Evolutionary conservation across 2,888 invertebrate species (phyloP).

Genomic region (Epicampocera succincta): DNA sequence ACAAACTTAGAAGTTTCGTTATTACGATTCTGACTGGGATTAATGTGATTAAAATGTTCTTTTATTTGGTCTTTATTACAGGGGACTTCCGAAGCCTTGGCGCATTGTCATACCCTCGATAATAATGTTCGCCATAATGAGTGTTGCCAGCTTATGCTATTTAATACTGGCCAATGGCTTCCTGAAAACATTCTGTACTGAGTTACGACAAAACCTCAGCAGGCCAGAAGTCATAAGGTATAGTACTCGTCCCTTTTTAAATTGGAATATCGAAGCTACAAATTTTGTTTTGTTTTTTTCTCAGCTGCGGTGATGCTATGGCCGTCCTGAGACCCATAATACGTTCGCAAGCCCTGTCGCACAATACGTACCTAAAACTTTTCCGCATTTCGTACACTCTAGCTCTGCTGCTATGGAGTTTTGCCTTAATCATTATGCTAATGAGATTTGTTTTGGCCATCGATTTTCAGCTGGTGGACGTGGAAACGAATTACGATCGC

Average conservation of each 20-base stretch:
- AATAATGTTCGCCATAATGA: constrained; percentile 76
- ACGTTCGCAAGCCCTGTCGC: constrained; percentile 74
- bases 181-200: constrained; percentile 74
- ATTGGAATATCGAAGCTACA: not conserved
- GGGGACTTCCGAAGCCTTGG: constrained; percentile 80
- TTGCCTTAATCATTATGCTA: constrained; percentile 77
- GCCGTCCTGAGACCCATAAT: constrained; percentile 76
- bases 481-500: constrained; percentile 74
- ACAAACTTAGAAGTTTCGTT: too few species aligned
- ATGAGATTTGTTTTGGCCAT: constrained; percentile 76
- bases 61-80: constrained; percentile 54
- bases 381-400: constrained; percentile 75
- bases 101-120: constrained; percentile 79
- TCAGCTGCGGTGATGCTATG: constrained; percentile 77
- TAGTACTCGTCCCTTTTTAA: not conserved
- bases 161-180: constrained; percentile 75
- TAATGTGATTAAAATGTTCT: not conserved
- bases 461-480: constrained; percentile 78
- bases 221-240: constrained; percentile 75
- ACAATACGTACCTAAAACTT: constrained; percentile 75
- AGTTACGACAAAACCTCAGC: constrained; percentile 74
- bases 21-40: too few species aligned
- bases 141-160: constrained; percentile 74
- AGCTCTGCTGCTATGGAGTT: constrained; percentile 75
- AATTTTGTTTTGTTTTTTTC: not conserved